phyloP scores from a whole-genome alignment of 2,113 vertebrate species.

The Macroglossus sobrinus region DNA sequence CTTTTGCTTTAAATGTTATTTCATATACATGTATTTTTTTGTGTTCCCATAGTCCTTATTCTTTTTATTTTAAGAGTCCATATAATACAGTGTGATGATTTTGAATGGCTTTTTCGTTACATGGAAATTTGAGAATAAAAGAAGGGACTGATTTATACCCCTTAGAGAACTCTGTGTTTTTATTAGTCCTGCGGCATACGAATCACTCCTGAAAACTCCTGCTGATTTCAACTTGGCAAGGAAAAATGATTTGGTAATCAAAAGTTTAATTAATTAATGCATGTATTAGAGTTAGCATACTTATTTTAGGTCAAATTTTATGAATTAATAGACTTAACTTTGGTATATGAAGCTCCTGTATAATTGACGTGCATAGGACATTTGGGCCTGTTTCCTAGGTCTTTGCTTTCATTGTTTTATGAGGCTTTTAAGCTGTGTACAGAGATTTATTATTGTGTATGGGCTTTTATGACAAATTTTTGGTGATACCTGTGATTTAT shows the following conservation, averaged over 20 bases:
- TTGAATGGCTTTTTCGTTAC: neutral
- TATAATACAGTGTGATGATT: neutral
- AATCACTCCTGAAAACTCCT: neutral
- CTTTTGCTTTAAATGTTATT: neutral
- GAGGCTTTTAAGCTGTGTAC: constrained; percentile 37
- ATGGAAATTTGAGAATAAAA: neutral
- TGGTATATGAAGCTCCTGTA: neutral
- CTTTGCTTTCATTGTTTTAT: constrained; percentile 62
- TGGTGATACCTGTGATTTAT: constrained; percentile 47
- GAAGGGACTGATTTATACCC: neutral
- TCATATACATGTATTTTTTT: neutral
- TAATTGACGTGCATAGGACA: neutral
- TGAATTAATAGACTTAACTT: neutral
- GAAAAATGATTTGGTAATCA: neutral
- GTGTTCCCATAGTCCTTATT: neutral
- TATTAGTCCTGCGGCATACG: neutral
- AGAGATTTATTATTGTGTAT: constrained; percentile 48
- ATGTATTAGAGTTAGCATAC: neutral
- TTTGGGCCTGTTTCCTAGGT: constrained; percentile 22
- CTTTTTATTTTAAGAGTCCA: neutral
- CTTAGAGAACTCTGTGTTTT: neutral
- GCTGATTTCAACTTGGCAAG: neutral
- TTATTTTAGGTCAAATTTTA: constrained; percentile 10
- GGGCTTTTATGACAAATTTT: constrained; percentile 51
- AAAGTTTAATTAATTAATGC: neutral